phyloP scores from a whole-genome alignment of 2,888 invertebrate species.

The Salticus scenicus region DNA sequence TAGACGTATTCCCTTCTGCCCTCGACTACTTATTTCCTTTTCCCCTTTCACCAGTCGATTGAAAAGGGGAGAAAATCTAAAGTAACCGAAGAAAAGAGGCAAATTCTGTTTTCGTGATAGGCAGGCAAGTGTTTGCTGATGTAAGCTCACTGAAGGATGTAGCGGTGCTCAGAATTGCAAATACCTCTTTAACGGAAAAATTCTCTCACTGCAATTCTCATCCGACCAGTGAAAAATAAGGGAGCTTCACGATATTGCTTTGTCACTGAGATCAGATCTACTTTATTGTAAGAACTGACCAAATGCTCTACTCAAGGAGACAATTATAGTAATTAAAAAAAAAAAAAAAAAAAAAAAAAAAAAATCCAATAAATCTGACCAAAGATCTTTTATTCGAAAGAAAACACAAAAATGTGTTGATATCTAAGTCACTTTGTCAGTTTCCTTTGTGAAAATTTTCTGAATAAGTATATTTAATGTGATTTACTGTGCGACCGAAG shows the following conservation, averaged over 20 bases:
- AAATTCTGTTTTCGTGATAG: slow-evolving; percentile 65
- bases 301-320: no score
- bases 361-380: no score
- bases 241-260: slow-evolving; percentile 34
- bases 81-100: slow-evolving; percentile 38
- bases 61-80: slow-evolving; percentile 41
- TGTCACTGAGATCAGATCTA: slow-evolving; percentile 30
- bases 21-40: slow-evolving; percentile 49
- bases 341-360: no score
- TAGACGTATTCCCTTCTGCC: slow-evolving; percentile 37
- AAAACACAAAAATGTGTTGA: no score
- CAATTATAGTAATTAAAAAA: no score
- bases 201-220: slow-evolving; percentile 32
- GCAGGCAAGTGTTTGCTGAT: slow-evolving; percentile 67
- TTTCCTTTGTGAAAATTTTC: no score
- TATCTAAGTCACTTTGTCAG: no score
- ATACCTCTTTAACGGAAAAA: slow-evolving; percentile 61
- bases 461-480: no score
- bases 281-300: slow-evolving; percentile 1
- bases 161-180: slow-evolving; percentile 63
- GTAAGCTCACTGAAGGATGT: slow-evolving; percentile 39
- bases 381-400: no score
- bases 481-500: no score
- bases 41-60: slow-evolving; percentile 26
- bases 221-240: slow-evolving; percentile 3